phyloP scores from a whole-genome alignment of 1,140 invertebrate genomes.

The Calliopsis andreniformis region DNA sequence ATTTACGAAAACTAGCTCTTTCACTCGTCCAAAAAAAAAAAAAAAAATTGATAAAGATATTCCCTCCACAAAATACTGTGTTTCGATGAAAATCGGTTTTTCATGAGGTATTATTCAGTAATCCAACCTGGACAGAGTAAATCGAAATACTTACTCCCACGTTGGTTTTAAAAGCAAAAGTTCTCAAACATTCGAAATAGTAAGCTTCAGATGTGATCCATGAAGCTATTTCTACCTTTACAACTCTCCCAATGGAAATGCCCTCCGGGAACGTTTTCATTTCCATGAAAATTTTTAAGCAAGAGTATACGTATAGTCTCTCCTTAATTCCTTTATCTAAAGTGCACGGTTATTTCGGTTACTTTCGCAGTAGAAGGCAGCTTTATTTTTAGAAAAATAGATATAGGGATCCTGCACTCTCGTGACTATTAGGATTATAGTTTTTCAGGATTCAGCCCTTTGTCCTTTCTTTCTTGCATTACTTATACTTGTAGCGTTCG shows the following conservation, averaged over 20 bases:
- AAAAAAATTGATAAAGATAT: too few relatives aligned
- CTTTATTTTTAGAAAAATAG: not conserved
- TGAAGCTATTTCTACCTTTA: conserved; percentile 14
- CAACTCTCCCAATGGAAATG: not conserved
- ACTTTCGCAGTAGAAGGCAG: not conserved
- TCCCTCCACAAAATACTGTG: too few relatives aligned
- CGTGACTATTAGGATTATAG: too few relatives aligned
- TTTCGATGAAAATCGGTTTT: conserved; percentile 7
- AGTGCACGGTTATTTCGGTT: too few relatives aligned
- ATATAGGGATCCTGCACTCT: too few relatives aligned
- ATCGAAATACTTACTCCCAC: not conserved
- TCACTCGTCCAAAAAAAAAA: too few relatives aligned
- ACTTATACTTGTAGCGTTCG: too few relatives aligned
- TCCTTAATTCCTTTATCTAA: conserved; percentile 3
- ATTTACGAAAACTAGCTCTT: too few relatives aligned
- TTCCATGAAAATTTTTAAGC: conserved; percentile 16
- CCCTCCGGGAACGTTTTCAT: not conserved
- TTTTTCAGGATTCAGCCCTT: too few relatives aligned
- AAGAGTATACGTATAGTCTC: not conserved
- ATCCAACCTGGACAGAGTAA: too few relatives aligned
- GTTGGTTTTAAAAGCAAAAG: conserved; percentile 13
- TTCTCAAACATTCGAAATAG: not conserved
- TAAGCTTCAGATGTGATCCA: conserved; percentile 8
- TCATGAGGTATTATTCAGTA: too few relatives aligned
- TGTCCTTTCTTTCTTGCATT: too few relatives aligned